phyloP scores from a whole-genome alignment of 2,888 invertebrate species.

The Aphidoletes aphidimyza region DNA sequence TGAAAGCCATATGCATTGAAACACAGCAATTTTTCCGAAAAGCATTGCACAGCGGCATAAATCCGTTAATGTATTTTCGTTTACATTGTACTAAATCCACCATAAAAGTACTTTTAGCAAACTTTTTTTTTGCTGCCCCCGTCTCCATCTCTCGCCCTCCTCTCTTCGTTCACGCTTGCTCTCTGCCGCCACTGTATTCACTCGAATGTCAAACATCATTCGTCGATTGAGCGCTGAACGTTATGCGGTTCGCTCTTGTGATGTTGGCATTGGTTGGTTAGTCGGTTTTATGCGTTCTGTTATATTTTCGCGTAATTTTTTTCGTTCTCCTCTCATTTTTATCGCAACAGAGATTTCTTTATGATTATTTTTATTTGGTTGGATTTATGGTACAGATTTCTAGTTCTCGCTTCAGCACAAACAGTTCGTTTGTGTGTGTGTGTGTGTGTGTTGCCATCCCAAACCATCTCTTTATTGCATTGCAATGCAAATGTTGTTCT shows the following conservation, averaged over 20 bases:
- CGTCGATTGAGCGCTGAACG: too few species aligned
- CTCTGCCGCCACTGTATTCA: slow-evolving; percentile 3
- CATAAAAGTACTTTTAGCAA: slow-evolving; percentile 45
- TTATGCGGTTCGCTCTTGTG: not conserved
- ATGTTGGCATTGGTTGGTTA: not conserved
- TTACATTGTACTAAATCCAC: slow-evolving; percentile 41
- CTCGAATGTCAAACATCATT: slow-evolving; percentile 41
- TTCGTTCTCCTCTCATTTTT: too few species aligned
- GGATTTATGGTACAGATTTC: not conserved
- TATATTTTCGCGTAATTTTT: too few species aligned
- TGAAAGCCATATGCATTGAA: not conserved
- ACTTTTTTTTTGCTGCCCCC: not conserved
- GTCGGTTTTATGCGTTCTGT: slow-evolving; percentile 5
- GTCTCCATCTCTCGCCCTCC: not conserved
- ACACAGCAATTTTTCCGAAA: too few species aligned
- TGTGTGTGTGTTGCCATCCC: too few species aligned
- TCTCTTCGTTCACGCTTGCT: not conserved
- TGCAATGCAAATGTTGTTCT: not conserved
- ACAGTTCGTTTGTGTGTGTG: not conserved
- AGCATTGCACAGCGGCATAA: not conserved
- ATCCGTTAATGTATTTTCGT: slow-evolving; percentile 50
- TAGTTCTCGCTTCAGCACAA: not conserved
- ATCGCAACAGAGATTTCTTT: slow-evolving; percentile 26
- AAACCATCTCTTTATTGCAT: not conserved
- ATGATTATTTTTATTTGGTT: slow-evolving; percentile 52